Evolutionary conservation across 1,140 invertebrate species (phyloP), one percentile per base, ranked within the genome.

Genomic region (Polypedilum vanderplanki): DNA sequence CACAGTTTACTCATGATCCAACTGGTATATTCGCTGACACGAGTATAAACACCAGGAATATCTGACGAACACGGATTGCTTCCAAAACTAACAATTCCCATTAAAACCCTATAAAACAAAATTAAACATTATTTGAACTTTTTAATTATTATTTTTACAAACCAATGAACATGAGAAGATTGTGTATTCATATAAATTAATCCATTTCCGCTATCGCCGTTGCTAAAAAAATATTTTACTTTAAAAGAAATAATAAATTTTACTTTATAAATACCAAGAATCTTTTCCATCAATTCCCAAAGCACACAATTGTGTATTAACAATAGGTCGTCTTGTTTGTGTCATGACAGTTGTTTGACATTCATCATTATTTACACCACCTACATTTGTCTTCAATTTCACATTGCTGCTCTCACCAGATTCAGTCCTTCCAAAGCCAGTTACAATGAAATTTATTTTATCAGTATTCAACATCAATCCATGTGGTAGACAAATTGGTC

Each of bases 401-500:
- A 57, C n/a, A 15, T 57, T 15, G 15, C 46, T 57, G 12, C 12
- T n/a, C 12, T 57, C 46, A 1, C 46, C n/a, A 57, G 4, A 9
- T 57, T 92, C 90, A 8, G 86, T 87, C 79, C 85, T 84, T 20
- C 87, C 87, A 89, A 90, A 93, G 0, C 91, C 91, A 0, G 90
- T 89, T 0, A 88, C 87, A 33, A 84, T 86, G 0, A 89, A 82
- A 24, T 65, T 79, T 75, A 79, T 78, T 3, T 79, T 80, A 0
- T 77, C 70, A 3, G 65, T 75, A 7, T 76, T 75, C 3, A 76
- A 74, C 1, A 74, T 76, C 40, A 80, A 76, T 12, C 76, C 77
- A 57, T n/a, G n/a, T 18, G 85, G 81, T 76, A 90, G 77, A 75
- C 88, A 90, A 75, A 89, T 87, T 1, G 88, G 88, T 74, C 82